These are phyloP conservation scores for Kudoa iwatai DNA, from an alignment of 30 jellyfish, hydroid and myxozoan genomes.

Conservation along the genomic window DNA sequence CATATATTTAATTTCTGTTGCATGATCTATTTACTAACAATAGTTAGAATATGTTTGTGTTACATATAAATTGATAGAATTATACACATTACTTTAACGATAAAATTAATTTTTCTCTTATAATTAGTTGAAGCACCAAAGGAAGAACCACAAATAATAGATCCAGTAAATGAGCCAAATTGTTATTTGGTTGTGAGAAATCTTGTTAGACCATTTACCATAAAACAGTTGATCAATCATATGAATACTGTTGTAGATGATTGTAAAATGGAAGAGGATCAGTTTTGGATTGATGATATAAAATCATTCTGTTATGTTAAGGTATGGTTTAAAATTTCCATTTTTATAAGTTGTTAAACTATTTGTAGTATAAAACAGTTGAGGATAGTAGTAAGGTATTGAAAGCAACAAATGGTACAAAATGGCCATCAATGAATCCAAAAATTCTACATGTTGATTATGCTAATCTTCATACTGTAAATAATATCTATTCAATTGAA, in stretches of 20 bases:
- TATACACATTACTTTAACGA: no score
- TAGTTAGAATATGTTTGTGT: no score
- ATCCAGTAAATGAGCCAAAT: no score
- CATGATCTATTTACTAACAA: no score
- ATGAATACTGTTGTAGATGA: no score
- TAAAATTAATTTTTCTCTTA: no score
- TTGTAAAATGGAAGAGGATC: constrained; percentile 36
- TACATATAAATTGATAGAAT: no score
- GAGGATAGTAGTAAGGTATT: not conserved
- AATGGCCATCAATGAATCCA: not conserved
- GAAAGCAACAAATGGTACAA: not conserved
- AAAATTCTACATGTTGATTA: not conserved
- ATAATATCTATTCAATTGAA: no score
- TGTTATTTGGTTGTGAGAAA: constrained; percentile 7
- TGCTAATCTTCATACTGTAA: not conserved
- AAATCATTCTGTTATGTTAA: constrained; percentile 61
- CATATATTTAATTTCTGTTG: no score
- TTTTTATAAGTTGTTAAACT: not conserved
- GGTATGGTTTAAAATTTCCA: no score
- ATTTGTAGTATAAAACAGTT: not conserved
- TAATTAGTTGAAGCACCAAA: no score
- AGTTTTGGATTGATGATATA: constrained; percentile 52
- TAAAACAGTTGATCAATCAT: constrained; percentile 25
- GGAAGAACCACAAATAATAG: no score
- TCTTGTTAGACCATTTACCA: constrained; percentile 66